Evolutionary conservation across 2,888 invertebrate genomes (phyloP), one percentile per base, ranked within the genome.

Genomic region (Dicroscelio sp.): DNA sequence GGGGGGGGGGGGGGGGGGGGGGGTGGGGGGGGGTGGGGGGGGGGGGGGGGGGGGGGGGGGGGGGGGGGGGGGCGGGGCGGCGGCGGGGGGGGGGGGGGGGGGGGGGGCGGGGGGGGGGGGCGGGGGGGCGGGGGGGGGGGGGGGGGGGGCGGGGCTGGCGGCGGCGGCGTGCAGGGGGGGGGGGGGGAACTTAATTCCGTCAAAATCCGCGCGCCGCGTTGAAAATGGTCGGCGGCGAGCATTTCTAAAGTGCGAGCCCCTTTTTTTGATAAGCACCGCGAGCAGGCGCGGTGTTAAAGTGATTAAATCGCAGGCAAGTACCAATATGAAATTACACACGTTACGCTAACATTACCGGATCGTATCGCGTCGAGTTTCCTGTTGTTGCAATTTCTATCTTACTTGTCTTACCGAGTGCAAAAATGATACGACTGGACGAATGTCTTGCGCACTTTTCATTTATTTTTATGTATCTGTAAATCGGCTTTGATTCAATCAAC

Each of bases 241-340:
- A 30, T 84, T 58, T 73, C 67, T 85, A 55, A 55, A 38, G 69
- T 6, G 60, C 25, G 31, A 78, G 60, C 30, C 23, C 25, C 63
- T 85, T 48, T 86, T 78, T 79, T 52, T 63, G 31, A 82, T 78
- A 78, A 71, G 58, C 71, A 52, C 80, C 79, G 75, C 80, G 67
- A 76, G 86, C 71, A 71, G 78, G 89, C 71, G 87, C 90, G 35
- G 93, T 90, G 94, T 90, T 94, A 93, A 93, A 92, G 93, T 94
- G 95, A 96, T 96, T 96, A 96, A 96, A 96, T 95, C 95, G 93
- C 95, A 94, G 91, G 90, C 94, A 93, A 95, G 96, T 96, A 93
- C 95, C 95, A 91, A 96, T 96, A 96, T 96, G 96, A 96, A 96
- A 96, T 96, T 96, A 96, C 95, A 96, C 85, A 94, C 95, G 93